Evolutionary conservation across 2,888 invertebrate genomes (phyloP).

Genomic region (Campaea margaritaria): DNA sequence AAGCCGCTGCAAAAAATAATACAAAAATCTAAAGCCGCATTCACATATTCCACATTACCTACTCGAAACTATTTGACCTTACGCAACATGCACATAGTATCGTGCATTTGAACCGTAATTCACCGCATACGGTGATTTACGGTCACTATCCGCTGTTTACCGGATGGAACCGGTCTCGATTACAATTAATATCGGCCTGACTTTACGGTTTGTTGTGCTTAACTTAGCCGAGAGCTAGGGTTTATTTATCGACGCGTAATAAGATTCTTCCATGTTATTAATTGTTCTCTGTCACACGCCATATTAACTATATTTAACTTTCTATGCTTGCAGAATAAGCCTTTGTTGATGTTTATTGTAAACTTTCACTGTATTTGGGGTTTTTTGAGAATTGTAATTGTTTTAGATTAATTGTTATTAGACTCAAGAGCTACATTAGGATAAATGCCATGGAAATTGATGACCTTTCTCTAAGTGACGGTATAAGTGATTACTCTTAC

Average conservation of each 20-base stretch:
- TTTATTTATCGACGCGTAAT: constrained; percentile 59
- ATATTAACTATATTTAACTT: constrained; percentile 29
- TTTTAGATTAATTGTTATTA: too few relatives aligned
- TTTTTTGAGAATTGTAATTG: too few relatives aligned
- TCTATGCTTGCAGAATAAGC: constrained; percentile 1
- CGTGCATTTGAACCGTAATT: constrained; percentile 40
- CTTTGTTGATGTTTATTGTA: neutral
- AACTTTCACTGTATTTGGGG: neutral
- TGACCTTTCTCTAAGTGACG: too few relatives aligned
- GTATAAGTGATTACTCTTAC: neutral
- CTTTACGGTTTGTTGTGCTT: constrained; percentile 54
- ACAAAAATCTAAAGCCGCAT: neutral
- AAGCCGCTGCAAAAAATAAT: too few relatives aligned
- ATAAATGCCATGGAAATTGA: too few relatives aligned
- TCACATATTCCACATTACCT: constrained; percentile 13
- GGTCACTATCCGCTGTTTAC: constrained; percentile 31
- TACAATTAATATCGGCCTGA: constrained; percentile 29
- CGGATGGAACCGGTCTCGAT: constrained; percentile 44
- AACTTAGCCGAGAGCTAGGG: constrained; percentile 41
- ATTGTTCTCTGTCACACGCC: constrained; percentile 37
- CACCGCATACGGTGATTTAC: constrained; percentile 44
- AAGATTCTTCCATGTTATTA: constrained; percentile 40
- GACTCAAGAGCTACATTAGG: too few relatives aligned
- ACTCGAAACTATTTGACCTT: constrained; percentile 28
- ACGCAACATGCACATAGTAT: constrained; percentile 31